Percentiles rank a stretch among this genome's conserved stretches.
These are phyloP conservation scores for Arctia plantaginis DNA, from an alignment of 2,888 invertebrate genomes.

Conservation along the genomic window DNA sequence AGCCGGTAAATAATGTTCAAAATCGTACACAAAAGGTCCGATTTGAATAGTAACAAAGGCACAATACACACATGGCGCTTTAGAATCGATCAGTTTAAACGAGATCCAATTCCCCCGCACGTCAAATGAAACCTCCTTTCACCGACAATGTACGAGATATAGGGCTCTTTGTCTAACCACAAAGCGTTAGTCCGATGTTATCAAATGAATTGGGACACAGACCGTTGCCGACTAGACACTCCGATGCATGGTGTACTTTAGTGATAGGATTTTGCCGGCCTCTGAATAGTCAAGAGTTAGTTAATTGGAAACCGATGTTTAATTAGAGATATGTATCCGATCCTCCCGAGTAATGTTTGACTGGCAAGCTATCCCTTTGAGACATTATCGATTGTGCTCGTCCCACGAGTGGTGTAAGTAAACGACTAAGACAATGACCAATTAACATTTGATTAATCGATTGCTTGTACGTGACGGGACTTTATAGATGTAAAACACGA, in stretches of 20 bases:
- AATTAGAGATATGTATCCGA: slow-evolving; percentile 52
- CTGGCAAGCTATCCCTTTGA: slow-evolving; percentile 65
- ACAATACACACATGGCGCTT: slow-evolving; percentile 5
- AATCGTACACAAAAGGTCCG: not conserved
- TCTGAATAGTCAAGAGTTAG: slow-evolving; percentile 38
- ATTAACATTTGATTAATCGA: slow-evolving; percentile 61
- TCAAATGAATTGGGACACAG: slow-evolving; percentile 41
- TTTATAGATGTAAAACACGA: slow-evolving; percentile 35
- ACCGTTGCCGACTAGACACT: slow-evolving; percentile 39
- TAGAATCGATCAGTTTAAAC: slow-evolving; percentile 40
- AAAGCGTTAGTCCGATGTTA: slow-evolving; percentile 42
- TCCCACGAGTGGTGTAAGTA: slow-evolving; percentile 54
- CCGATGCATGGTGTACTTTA: slow-evolving; percentile 48
- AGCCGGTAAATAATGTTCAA: not conserved
- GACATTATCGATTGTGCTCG: slow-evolving; percentile 66
- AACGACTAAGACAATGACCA: slow-evolving; percentile 56
- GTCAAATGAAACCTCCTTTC: slow-evolving; percentile 48
- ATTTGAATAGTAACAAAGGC: not conserved
- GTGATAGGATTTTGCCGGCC: slow-evolving; percentile 48
- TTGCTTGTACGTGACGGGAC: slow-evolving; percentile 30
- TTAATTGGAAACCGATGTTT: slow-evolving; percentile 56
- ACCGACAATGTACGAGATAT: slow-evolving; percentile 45
- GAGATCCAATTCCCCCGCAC: slow-evolving; percentile 40
- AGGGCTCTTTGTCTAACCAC: slow-evolving; percentile 50
- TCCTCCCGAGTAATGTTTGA: slow-evolving; percentile 62